phyloP scores from a whole-genome alignment of 2,113 vertebrate species.

The Indicator indicator region DNA sequence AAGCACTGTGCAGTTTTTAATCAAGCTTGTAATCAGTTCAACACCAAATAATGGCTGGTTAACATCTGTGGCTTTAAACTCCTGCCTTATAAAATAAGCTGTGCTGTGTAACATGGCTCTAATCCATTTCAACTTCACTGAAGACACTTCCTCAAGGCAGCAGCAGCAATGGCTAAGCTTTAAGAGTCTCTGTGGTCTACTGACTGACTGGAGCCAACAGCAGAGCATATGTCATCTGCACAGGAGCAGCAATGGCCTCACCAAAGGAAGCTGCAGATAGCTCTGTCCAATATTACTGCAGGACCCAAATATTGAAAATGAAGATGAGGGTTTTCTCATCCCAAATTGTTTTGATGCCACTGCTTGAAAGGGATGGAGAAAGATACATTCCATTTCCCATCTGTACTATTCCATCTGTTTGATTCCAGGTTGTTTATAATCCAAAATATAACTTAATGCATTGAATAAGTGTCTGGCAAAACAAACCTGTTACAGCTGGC shows the following conservation, averaged over 20 bases:
- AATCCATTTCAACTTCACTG: neutral
- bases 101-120: neutral
- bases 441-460: neutral
- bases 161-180: fast-evolving
- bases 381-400: neutral
- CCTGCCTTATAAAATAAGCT: neutral
- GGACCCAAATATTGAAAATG: neutral
- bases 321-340: neutral
- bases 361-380: neutral
- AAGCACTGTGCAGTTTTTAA: constrained; percentile 1
- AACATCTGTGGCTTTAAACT: neutral
- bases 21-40: neutral
- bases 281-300: neutral
- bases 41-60: neutral
- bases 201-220: neutral
- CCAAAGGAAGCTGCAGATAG: neutral
- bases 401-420: neutral
- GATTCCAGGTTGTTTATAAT: neutral
- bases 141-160: neutral
- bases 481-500: neutral
- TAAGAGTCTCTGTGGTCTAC: neutral
- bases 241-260: neutral
- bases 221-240: neutral
- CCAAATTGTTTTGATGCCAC: neutral
- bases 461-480: neutral